Evolutionary conservation across 2,113 vertebrate species (phyloP).

Genomic region (Platichthys stellatus): DNA sequence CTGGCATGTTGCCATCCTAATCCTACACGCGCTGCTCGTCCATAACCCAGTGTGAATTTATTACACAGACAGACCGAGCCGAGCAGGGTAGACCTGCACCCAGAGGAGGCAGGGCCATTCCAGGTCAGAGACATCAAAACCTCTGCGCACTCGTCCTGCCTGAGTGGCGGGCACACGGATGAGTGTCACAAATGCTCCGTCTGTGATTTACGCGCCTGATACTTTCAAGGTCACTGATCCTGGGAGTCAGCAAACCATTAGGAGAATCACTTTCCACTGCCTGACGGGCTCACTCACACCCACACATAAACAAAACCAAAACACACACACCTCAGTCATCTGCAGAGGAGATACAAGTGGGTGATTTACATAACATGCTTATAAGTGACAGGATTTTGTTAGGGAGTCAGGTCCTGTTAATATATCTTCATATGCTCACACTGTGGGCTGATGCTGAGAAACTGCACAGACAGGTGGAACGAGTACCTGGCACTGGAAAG

Average conservation of each 20-base stretch:
- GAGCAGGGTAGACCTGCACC: constrained; percentile 24
- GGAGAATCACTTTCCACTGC: constrained; percentile 53
- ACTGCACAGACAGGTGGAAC: constrained; percentile 26
- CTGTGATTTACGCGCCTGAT: constrained; percentile 47
- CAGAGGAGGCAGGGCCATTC: constrained; percentile 38
- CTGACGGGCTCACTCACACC: constrained; percentile 57
- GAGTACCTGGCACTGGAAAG: constrained; percentile 32
- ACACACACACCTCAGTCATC: constrained; percentile 53
- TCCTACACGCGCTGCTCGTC: constrained; percentile 47
- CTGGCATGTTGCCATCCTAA: constrained; percentile 39
- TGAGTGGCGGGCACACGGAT: constrained; percentile 52
- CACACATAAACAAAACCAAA: constrained; percentile 46
- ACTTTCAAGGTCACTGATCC: constrained; percentile 66
- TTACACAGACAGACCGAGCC: constrained; percentile 36
- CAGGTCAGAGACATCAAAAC: constrained; percentile 64
- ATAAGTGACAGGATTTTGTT: constrained; percentile 47
- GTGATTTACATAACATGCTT: constrained; percentile 52
- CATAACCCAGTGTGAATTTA: constrained; percentile 53
- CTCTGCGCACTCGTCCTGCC: constrained; percentile 14
- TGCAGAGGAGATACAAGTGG: constrained; percentile 27
- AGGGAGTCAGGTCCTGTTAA: constrained; percentile 54
- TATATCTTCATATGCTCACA: constrained; percentile 27
- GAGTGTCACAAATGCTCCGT: constrained; percentile 58
- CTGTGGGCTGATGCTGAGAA: constrained; percentile 16
- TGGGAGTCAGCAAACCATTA: constrained; percentile 50